Base-by-base conservation (phyloP, 2,113 vertebrate species). In the Anoura caudifer region DNA sequence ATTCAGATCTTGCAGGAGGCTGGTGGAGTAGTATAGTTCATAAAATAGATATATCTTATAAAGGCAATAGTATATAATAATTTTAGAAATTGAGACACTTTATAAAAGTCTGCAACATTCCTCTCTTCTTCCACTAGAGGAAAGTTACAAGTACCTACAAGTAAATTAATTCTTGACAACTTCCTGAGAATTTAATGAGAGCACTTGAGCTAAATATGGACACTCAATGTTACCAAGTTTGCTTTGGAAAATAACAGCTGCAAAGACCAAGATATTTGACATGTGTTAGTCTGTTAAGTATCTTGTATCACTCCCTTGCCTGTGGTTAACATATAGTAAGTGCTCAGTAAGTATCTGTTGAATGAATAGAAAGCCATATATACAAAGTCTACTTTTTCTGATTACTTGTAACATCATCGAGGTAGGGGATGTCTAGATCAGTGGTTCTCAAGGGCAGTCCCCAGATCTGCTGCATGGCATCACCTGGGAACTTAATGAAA, bases 181-280 rank as follows among this genome's bases (percentile, higher is more conserved):
- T 77, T 95, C 59, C 76, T 33, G n/a, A 91, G 59, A 73, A 54
- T 61, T 91, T 93, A 69, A 86, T 59, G 61, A 91, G 67, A 67
- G 41, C 79, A 63, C 52, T 80, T 83, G 63, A 93, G 65, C 90
- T 67, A 85, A 92, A 73, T 63, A 61, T 61, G 24, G 56, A 87
- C 14, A 43, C 36, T 70, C 8, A 28, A 7, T 4, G 61, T 83
- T 52, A 72, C 54, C 16, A 87, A 54, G 67, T 41, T 63, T 36
- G 20, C 14, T 80, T 69, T 75, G 70, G 81, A 84, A 95, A 96
- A 80, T 26, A 87, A 84, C 47, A 93, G 50, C 41, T 81, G 50
- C 38, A 88, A 85, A 93, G 12, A 77, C 65, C 38, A 88, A 91
- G 38, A 80, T 75, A 43, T 73, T 94, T 76, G 45, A 94, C 70